phyloP scores from a whole-genome alignment of 37 sponge, comb jelly and placozoan species.

The Chondrilla cf. caribensis region DNA sequence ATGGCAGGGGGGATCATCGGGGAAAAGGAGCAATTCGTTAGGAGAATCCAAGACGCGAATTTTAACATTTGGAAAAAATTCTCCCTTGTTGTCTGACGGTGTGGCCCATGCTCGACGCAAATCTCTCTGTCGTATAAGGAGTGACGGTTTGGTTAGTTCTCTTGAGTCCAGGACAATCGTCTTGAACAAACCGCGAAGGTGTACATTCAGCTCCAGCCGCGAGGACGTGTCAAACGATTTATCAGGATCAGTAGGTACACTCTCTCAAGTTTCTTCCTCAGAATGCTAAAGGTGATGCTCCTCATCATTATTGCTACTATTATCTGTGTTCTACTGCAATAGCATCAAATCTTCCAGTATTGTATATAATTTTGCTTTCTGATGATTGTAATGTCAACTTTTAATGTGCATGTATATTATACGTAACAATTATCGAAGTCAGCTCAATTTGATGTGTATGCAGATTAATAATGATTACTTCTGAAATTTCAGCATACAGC shows the following conservation, averaged over 20 bases:
- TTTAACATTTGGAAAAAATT: neutral
- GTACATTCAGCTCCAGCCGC: neutral
- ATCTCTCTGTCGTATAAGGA: neutral
- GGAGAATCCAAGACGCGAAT: neutral
- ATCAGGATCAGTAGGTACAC: neutral
- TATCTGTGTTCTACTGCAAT: too few species aligned
- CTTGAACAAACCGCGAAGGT: neutral
- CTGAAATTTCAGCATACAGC: too few species aligned
- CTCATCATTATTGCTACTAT: too few species aligned
- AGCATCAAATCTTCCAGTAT: too few species aligned
- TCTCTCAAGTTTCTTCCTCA: constrained; percentile 15
- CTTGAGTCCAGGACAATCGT: neutral
- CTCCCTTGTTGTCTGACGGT: neutral
- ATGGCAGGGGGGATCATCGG: neutral
- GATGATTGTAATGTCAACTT: too few species aligned
- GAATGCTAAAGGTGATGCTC: too few species aligned
- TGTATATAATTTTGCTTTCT: too few species aligned
- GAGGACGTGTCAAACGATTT: neutral
- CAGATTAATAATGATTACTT: too few species aligned
- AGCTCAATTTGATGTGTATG: too few species aligned
- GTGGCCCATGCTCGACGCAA: neutral
- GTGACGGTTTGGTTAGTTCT: neutral
- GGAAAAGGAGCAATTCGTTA: neutral
- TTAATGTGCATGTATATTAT: too few species aligned
- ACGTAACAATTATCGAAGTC: too few species aligned